Conservation (phyloP, 2,113 vertebrate species). For the Dipodomys ordii region DNA sequence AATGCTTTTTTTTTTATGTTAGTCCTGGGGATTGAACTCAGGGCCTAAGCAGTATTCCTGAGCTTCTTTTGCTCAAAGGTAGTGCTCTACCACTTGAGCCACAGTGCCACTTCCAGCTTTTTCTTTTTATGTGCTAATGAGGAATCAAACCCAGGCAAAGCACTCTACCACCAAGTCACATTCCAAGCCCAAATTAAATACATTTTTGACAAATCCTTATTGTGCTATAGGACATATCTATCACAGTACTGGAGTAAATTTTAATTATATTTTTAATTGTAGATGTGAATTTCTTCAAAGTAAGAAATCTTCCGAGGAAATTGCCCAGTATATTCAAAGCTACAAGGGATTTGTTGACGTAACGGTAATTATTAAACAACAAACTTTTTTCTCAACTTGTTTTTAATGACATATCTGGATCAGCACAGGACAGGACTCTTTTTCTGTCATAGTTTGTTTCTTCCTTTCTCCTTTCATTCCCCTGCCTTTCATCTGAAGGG, state of each 20-base stretch:
- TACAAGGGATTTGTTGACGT: conserved; percentile 76
- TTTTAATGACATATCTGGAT: not conserved
- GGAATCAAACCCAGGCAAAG: too few species aligned
- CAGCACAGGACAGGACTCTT: not conserved
- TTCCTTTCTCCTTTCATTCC: not conserved
- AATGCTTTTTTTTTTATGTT: not conserved
- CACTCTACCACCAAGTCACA: too few species aligned
- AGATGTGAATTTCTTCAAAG: conserved; percentile 81
- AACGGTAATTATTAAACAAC: conserved; percentile 56
- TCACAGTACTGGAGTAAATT: not conserved
- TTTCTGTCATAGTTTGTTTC: not conserved
- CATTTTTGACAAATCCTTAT: not conserved
- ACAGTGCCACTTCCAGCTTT: too few species aligned
- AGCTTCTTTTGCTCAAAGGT: too few species aligned
- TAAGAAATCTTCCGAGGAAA: conserved; percentile 79
- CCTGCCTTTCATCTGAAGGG: not conserved
- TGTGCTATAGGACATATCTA: not conserved
- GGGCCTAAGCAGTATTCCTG: too few species aligned
- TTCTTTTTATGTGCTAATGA: too few species aligned
- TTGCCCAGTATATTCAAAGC: conserved; percentile 72
- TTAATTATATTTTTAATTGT: conserved; percentile 54
- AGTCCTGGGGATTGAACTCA: too few species aligned
- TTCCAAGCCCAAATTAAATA: too few species aligned
- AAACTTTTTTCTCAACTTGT: not conserved
- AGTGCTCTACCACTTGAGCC: too few species aligned